Evolutionary conservation across 1,140 invertebrate genomes (phyloP).

Genomic region (Eulimnadia texana): DNA sequence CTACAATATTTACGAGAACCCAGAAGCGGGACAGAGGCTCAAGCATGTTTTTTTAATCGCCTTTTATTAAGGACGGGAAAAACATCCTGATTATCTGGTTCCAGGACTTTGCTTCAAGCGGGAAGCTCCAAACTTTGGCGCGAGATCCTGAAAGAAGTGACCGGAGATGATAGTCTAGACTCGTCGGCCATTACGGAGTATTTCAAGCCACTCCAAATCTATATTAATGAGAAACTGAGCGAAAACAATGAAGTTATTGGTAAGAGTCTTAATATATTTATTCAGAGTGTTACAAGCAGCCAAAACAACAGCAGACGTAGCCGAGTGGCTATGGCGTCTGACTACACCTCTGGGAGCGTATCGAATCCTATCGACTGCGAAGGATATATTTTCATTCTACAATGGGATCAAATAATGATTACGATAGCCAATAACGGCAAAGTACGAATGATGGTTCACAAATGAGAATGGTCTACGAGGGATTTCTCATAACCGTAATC

Average conservation of each 20-base stretch:
- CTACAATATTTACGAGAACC: slow-evolving; percentile 75
- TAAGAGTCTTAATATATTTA: too few relatives aligned
- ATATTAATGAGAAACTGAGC: slow-evolving; percentile 53
- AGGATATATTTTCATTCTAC: too few relatives aligned
- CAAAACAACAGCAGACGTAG: too few relatives aligned
- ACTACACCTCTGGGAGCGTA: too few relatives aligned
- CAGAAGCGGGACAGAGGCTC: slow-evolving; percentile 51
- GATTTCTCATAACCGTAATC: too few relatives aligned
- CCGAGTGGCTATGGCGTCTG: too few relatives aligned
- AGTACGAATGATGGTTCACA: too few relatives aligned
- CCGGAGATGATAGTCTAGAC: slow-evolving; percentile 58
- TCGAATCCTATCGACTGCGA: too few relatives aligned
- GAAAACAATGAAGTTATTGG: slow-evolving; percentile 22
- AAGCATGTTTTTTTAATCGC: slow-evolving; percentile 19
- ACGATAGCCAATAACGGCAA: too few relatives aligned
- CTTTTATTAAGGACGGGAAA: neutral
- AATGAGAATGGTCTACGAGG: too few relatives aligned
- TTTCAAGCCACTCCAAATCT: slow-evolving; percentile 77
- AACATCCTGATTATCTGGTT: slow-evolving; percentile 29
- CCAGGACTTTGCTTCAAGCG: slow-evolving; percentile 62
- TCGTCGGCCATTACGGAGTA: slow-evolving; percentile 73
- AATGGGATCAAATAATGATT: too few relatives aligned
- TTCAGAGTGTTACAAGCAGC: too few relatives aligned
- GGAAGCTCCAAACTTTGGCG: slow-evolving; percentile 76
- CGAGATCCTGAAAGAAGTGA: slow-evolving; percentile 58